Base-by-base conservation (phyloP, 92 coral and sea anemone genomes). In the Epizoanthus scotinus region DNA sequence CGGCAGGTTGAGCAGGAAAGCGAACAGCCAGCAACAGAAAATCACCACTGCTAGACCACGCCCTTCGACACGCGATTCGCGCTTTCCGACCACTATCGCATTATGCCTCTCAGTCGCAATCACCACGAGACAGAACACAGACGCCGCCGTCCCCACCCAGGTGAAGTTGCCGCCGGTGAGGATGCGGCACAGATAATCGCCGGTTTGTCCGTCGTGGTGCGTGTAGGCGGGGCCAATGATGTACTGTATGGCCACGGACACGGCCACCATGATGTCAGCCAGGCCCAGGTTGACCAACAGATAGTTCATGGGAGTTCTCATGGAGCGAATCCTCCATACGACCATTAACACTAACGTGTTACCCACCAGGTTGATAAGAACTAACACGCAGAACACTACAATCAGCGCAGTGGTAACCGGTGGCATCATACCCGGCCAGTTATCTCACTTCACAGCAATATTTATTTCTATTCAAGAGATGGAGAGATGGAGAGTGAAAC, bases 201-300 rank as follows among this genome's bases (percentile, higher is more conserved):
- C 67, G 3, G 21, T 12, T 19, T 58, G 54, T 58, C 81, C 81
- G 68, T 68, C 24, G 69, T 55, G 68, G 26, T 75, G 81, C 25
- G 60, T 15, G 67, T 75, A 75, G 0, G 81, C 81, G 18, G 81
- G 68, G 9, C 81, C 81, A 57, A 75, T 36, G 10, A 75, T 60
- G 13, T 75, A 75, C 34, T 75, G 81, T 58, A 59, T 59, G 53
- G 53, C 61, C 3, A 74, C 67, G 31, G 79, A 74, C 50, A 81
- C 50, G 25, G 91, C 94, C 36, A 84, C 94, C 53, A 87, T 77
- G 49, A 90, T 82, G 71, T 90, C 91, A 44, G 94, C 84, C 49
- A 87, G 63, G 10, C 91, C 87, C 77, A 87, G 81, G 60, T 88
- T 86, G 25, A 88, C 94, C 34, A 90, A 72, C 18, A 90, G 89